Evolutionary conservation across 2,888 invertebrate genomes (phyloP).

Genomic region (Timema cristinae): DNA sequence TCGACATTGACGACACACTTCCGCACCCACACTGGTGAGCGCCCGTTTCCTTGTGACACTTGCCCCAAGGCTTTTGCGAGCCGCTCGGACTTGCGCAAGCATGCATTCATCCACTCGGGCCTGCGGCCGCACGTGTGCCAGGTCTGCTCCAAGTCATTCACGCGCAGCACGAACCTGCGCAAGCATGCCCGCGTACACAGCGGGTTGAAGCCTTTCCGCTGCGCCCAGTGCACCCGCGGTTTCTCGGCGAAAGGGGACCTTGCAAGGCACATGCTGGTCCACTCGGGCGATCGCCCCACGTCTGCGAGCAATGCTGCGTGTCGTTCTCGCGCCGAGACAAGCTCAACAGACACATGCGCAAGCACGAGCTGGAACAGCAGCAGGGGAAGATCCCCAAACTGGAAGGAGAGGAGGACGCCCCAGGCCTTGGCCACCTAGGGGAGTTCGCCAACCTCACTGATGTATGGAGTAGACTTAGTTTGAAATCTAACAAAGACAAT

Average conservation of each 20-base stretch:
- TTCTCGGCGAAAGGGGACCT: slow-evolving; percentile 50
- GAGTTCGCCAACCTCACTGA: neutral
- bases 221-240: slow-evolving; percentile 20
- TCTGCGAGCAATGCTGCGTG: slow-evolving; percentile 63
- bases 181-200: slow-evolving; percentile 67
- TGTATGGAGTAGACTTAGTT: neutral
- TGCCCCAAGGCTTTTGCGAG: slow-evolving; percentile 41
- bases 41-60: slow-evolving; percentile 38
- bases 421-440: neutral
- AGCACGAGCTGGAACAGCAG: slow-evolving; percentile 46
- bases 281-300: slow-evolving; percentile 65
- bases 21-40: slow-evolving; percentile 24
- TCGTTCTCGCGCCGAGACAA: slow-evolving; percentile 67
- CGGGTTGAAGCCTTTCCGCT: slow-evolving; percentile 21
- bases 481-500: too few species aligned
- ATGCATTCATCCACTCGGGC: slow-evolving; percentile 74
- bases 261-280: slow-evolving; percentile 63
- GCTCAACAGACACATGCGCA: slow-evolving; percentile 61
- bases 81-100: slow-evolving; percentile 47
- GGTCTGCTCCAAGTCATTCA: slow-evolving; percentile 70
- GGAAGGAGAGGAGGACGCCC: neutral
- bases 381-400: neutral
- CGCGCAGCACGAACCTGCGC: slow-evolving; percentile 70
- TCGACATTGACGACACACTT: slow-evolving; percentile 24
- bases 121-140: slow-evolving; percentile 65